A percentile compares a stretch with the other conserved stretches of the same genome.
phyloP scores from a whole-genome alignment of 1,140 invertebrate species.

The Cotesia vestalis region DNA sequence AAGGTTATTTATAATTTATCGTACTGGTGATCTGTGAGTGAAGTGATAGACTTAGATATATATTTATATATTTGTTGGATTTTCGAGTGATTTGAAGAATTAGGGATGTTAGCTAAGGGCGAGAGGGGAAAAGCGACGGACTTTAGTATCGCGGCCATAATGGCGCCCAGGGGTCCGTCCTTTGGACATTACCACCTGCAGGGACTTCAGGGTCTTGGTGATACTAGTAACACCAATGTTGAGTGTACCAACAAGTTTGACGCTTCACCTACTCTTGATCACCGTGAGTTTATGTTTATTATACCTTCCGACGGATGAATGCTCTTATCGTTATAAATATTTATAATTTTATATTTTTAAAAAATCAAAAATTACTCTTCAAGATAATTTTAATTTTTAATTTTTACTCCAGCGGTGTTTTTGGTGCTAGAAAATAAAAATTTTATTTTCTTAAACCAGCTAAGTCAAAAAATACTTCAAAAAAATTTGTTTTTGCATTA shows the following conservation, averaged over 20 bases:
- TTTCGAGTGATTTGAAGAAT: conserved; percentile 34
- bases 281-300: conserved; percentile 54
- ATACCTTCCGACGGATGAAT: conserved; percentile 20
- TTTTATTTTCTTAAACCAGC: too few species aligned
- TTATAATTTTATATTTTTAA: too few species aligned
- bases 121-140: conserved; percentile 69
- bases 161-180: conserved; percentile 68
- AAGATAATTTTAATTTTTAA: too few species aligned
- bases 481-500: too few species aligned
- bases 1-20: conserved; percentile 1
- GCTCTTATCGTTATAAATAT: not conserved
- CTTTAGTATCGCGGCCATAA: conserved; percentile 74
- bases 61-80: not conserved
- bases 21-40: not conserved
- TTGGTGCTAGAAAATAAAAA: too few species aligned
- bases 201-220: conserved; percentile 55
- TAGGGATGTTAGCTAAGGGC: conserved; percentile 65
- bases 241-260: conserved; percentile 58
- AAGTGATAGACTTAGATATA: too few species aligned
- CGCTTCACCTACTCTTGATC: conserved; percentile 53
- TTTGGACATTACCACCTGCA: conserved; percentile 65
- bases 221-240: conserved; percentile 54
- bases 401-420: too few species aligned
- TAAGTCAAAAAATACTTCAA: too few species aligned
- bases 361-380: too few species aligned